Percentiles rank a stretch among this genome's conserved stretches.
phyloP scores from a whole-genome alignment of 2,797 vertebrate species.

The Megalops cyprinoides region DNA sequence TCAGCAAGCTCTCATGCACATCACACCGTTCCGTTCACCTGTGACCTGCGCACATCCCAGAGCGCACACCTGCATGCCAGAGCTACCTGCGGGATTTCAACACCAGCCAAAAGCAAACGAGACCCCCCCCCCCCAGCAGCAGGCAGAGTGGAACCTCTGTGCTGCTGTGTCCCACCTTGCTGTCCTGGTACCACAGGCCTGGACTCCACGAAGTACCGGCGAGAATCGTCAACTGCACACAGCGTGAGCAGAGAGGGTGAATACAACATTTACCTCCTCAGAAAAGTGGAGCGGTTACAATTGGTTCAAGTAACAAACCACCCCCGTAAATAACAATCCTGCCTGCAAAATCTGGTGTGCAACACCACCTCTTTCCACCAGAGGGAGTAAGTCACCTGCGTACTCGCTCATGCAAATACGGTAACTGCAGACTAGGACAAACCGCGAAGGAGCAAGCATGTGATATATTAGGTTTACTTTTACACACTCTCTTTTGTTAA shows the following conservation, averaged over 20 bases:
- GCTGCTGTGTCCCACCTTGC: constrained; percentile 58
- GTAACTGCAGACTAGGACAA: not conserved
- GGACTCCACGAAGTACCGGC: constrained; percentile 50
- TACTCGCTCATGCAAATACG: not conserved
- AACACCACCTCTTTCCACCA: constrained; percentile 20
- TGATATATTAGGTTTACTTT: not conserved
- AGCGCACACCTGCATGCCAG: constrained; percentile 31
- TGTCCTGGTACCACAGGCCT: constrained; percentile 44
- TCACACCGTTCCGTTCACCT: not conserved
- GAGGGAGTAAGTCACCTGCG: constrained; percentile 8
- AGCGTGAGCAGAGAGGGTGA: not conserved
- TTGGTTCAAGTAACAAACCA: not conserved
- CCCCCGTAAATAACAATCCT: too few species aligned
- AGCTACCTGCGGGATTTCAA: constrained; percentile 38
- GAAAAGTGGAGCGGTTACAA: not conserved
- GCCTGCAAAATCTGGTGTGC: not conserved
- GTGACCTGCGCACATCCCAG: constrained; percentile 2
- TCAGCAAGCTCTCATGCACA: constrained; percentile 20
- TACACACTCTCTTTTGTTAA: not conserved
- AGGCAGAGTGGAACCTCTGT: not conserved
- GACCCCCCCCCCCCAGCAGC: not conserved
- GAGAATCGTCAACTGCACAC: constrained; percentile 52
- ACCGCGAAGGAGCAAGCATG: not conserved
- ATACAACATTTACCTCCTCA: not conserved
- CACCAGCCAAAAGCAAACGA: not conserved